These are phyloP conservation scores for Colossoma macropomum DNA, from an alignment of 2,113 vertebrate species.

Conservation along the genomic window DNA sequence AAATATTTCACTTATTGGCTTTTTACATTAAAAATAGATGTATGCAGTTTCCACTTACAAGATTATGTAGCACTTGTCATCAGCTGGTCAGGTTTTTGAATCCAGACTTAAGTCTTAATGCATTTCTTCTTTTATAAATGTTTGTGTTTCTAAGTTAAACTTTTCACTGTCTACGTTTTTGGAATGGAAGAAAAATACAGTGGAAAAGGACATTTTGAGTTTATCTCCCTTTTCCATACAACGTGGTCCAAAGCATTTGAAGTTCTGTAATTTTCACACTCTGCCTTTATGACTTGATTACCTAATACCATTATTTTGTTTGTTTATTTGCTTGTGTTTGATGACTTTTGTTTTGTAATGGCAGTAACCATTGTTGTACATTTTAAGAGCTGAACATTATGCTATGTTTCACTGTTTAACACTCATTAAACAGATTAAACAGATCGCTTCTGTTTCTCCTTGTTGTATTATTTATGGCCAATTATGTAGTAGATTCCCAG, in stretches of 20 bases:
- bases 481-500: background rate
- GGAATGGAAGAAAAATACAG: slow-evolving; percentile 21
- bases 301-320: slow-evolving; percentile 18
- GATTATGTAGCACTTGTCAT: slow-evolving; percentile 13
- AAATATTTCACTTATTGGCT: slow-evolving; percentile 2
- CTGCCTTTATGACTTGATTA: slow-evolving; percentile 20
- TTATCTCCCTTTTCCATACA: slow-evolving; percentile 20
- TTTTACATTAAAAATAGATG: background rate
- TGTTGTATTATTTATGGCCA: background rate
- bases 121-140: slow-evolving; percentile 38
- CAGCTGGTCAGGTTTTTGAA: background rate
- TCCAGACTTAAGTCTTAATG: background rate
- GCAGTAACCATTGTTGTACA: slow-evolving; percentile 44
- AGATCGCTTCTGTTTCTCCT: background rate
- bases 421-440: slow-evolving; percentile 54
- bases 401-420: slow-evolving; percentile 40
- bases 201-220: slow-evolving; percentile 18
- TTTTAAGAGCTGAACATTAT: slow-evolving; percentile 41
- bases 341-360: slow-evolving; percentile 17
- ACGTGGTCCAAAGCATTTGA: slow-evolving; percentile 51
- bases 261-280: slow-evolving; percentile 36
- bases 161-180: slow-evolving; percentile 12
- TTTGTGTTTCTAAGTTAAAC: slow-evolving; percentile 27
- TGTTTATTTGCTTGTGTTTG: slow-evolving; percentile 25
- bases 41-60: background rate